Conservation (phyloP, 2,797 vertebrate genomes). For the Sebastes goodei region DNA sequence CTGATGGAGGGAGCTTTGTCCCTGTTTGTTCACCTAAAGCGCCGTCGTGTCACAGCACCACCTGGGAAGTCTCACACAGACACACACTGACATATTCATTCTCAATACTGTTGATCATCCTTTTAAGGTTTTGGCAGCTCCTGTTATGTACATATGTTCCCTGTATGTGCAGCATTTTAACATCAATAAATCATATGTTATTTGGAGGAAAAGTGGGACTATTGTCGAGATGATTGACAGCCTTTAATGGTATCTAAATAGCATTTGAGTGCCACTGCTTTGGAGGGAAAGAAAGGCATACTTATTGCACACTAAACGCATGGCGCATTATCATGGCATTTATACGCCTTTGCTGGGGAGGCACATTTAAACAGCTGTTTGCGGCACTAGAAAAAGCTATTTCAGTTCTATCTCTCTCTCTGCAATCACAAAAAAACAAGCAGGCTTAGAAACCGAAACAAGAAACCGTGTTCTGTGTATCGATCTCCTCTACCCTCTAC, state of each 20-base stretch:
- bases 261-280: background rate
- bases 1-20: constrained; percentile 81
- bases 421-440: no score
- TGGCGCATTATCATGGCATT: no score
- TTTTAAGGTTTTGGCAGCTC: background rate
- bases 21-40: constrained; percentile 80
- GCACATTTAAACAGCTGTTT: no score
- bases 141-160: background rate
- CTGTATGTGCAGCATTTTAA: background rate
- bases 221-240: background rate
- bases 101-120: background rate
- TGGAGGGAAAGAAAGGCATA: no score
- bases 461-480: no score
- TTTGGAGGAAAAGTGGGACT: background rate
- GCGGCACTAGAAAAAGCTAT: accelerated
- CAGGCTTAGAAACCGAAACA: no score
- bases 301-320: no score
- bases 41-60: constrained; percentile 57
- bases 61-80: constrained; percentile 49
- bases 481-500: accelerated
- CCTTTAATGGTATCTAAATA: background rate
- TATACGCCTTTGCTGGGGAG: no score
- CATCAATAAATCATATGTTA: background rate
- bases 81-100: background rate
- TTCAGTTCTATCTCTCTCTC: no score